Evolutionary conservation across 2,797 vertebrate species (phyloP).

Genomic region (Anabas testudineus): DNA sequence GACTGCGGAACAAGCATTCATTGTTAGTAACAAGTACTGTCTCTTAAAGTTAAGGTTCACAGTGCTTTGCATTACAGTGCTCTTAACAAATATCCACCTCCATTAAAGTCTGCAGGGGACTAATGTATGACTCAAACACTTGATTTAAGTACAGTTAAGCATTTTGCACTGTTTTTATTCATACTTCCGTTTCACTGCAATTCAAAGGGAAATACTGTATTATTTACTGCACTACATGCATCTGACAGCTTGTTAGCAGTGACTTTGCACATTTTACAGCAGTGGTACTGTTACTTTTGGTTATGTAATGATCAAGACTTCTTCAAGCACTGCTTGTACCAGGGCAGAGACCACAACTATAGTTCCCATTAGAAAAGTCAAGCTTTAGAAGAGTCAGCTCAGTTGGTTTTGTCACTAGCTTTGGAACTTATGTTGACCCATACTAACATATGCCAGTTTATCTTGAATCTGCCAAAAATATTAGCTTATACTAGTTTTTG

Average conservation of each 20-base stretch:
- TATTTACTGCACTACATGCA: not conserved
- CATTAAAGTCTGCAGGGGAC: not conserved
- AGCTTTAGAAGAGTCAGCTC: not conserved
- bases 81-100: not conserved
- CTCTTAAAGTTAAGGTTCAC: too few species aligned
- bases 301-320: not conserved
- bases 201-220: not conserved
- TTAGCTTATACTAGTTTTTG: too few species aligned
- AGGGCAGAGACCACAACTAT: not conserved
- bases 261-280: not conserved
- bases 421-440: not conserved
- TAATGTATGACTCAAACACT: too few species aligned
- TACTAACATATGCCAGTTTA: too few species aligned
- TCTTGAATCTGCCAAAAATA: not conserved
- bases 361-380: too few species aligned
- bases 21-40: constrained; percentile 8
- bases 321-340: not conserved
- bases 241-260: too few species aligned
- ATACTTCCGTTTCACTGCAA: not conserved
- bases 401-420: not conserved
- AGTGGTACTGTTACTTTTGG: not conserved
- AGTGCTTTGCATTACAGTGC: not conserved
- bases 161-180: too few species aligned
- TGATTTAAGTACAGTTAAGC: too few species aligned
- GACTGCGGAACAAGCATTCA: constrained; percentile 80